Percentiles rank a stretch among this genome's conserved stretches.
Evolutionary conservation across 2,113 vertebrate genomes (phyloP).

Genomic region (Sceloporus undulatus): DNA sequence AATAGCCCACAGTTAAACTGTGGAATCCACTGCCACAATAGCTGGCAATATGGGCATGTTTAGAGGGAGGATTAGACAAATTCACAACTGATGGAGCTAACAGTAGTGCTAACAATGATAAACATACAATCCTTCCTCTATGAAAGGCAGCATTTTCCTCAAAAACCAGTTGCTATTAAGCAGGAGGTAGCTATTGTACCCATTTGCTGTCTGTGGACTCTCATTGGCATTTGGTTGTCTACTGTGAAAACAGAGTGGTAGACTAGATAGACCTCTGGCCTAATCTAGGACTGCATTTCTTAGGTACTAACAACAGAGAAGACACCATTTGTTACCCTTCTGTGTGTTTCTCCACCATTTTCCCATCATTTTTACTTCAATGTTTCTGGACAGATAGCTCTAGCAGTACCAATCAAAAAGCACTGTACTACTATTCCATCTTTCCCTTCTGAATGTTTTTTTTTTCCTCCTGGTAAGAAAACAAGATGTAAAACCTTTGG

Average conservation of each 20-base stretch:
- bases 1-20: not conserved
- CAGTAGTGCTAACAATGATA: not conserved
- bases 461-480: too few species aligned
- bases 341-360: too few species aligned
- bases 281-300: not conserved
- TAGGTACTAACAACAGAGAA: not conserved
- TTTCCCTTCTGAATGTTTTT: too few species aligned
- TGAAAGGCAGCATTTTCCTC: not conserved
- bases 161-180: not conserved
- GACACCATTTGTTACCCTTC: too few species aligned
- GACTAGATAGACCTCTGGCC: not conserved
- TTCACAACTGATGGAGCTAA: not conserved
- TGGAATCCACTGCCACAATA: not conserved
- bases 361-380: not conserved
- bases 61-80: not conserved
- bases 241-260: too few species aligned
- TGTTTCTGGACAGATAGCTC: too few species aligned
- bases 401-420: too few species aligned
- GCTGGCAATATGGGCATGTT: not conserved
- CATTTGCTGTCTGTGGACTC: not conserved
- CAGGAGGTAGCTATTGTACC: not conserved
- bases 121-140: not conserved
- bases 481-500: too few species aligned
- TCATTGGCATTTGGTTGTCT: not conserved
- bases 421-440: too few species aligned